phyloP scores from a whole-genome alignment of 2,113 vertebrate species.

The Odocoileus hemionus region DNA sequence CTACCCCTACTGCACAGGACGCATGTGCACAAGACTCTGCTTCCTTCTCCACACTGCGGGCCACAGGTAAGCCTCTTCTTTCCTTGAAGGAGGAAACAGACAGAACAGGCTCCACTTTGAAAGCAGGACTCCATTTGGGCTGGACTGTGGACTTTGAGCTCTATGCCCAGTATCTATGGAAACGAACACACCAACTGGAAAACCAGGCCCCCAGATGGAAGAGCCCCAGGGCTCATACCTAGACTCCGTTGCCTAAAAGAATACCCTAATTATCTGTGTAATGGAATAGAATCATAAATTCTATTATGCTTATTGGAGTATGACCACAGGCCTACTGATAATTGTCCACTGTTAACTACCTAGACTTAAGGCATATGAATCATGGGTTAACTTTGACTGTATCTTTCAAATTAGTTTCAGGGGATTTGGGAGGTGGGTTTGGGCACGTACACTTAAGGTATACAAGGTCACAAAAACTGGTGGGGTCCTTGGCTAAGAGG shows the following conservation, averaged over 20 bases:
- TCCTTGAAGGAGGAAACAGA: neutral
- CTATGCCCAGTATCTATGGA: neutral
- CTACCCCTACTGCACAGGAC: neutral
- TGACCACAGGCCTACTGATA: neutral
- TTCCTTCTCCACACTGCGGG: accelerated
- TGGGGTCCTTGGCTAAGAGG: neutral
- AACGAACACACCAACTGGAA: neutral
- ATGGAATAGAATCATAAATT: neutral
- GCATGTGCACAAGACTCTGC: neutral
- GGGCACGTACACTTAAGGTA: neutral
- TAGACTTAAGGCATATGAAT: neutral
- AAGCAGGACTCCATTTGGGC: neutral
- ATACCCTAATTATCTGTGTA: neutral
- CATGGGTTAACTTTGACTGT: neutral
- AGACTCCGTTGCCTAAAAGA: neutral
- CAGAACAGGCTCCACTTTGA: neutral
- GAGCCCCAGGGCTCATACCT: neutral
- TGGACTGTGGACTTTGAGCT: neutral
- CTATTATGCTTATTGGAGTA: neutral
- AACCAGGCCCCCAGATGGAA: neutral
- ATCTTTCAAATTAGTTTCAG: neutral
- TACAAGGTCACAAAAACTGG: neutral
- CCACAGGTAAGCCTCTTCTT: neutral
- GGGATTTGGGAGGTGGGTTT: neutral
- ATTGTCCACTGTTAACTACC: neutral